These are phyloP conservation scores for Sylvia atricapilla DNA, from an alignment of 2,113 vertebrate species.

Conservation along the genomic window DNA sequence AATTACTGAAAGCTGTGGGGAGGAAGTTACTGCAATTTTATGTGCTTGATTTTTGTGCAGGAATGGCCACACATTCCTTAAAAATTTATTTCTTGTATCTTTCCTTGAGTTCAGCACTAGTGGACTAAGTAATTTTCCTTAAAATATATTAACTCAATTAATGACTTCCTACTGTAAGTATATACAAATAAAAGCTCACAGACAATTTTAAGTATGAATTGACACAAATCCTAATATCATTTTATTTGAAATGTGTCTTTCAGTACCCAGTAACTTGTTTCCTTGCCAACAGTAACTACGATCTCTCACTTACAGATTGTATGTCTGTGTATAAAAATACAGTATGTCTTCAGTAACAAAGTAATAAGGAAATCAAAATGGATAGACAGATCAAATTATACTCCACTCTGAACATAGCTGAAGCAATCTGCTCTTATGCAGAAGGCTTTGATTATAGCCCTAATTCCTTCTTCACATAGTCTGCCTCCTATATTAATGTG, in stretches of 20 bases:
- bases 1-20: background rate
- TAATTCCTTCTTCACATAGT: background rate
- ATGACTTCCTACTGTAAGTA: background rate
- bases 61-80: background rate
- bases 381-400: background rate
- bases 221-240: background rate
- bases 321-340: background rate
- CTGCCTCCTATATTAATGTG: conserved; percentile 28
- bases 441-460: conserved; percentile 20
- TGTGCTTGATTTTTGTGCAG: background rate
- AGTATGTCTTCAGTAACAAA: background rate
- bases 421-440: background rate
- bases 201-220: background rate
- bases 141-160: background rate
- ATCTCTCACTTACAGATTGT: background rate
- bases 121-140: background rate
- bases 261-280: background rate
- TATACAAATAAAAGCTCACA: background rate
- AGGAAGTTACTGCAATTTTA: background rate
- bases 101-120: background rate
- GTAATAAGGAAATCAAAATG: background rate
- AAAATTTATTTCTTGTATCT: background rate
- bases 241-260: background rate
- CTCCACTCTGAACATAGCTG: background rate
- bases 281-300: background rate